These are phyloP conservation scores for Rhogogaster chlorosoma DNA, from an alignment of 2,888 invertebrate genomes.

Conservation along the genomic window DNA sequence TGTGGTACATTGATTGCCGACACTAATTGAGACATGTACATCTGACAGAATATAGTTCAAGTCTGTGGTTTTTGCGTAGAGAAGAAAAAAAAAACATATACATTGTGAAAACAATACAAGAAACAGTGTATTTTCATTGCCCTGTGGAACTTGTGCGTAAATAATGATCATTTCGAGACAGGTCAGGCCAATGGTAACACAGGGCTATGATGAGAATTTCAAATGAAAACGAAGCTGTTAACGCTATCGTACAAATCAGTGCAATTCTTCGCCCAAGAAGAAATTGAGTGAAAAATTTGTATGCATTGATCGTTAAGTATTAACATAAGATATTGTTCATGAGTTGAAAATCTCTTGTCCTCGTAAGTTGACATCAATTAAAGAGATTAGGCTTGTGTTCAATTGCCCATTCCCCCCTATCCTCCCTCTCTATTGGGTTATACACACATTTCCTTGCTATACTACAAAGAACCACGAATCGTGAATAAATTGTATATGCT, in stretches of 20 bases:
- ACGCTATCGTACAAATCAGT: constrained; percentile 35
- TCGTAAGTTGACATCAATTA: constrained; percentile 7
- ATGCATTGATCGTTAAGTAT: constrained; percentile 29
- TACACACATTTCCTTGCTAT: constrained; percentile 32
- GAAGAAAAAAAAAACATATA: not conserved
- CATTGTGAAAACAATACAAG: not conserved
- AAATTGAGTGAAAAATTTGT: constrained; percentile 16
- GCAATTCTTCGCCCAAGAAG: not conserved
- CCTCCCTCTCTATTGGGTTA: constrained; percentile 1
- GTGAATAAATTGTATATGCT: constrained; percentile 71
- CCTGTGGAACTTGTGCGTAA: constrained; percentile 13
- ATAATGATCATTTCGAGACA: constrained; percentile 8
- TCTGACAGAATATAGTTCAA: constrained; percentile 26
- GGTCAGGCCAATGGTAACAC: constrained; percentile 50
- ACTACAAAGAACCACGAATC: constrained; percentile 50
- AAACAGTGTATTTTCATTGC: constrained; percentile 33
- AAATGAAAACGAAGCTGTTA: constrained; percentile 55
- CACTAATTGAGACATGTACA: not conserved
- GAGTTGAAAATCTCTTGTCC: constrained; percentile 1
- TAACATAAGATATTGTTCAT: constrained; percentile 35
- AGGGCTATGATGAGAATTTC: constrained; percentile 49
- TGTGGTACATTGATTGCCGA: constrained; percentile 32
- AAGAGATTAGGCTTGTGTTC: constrained; percentile 1
- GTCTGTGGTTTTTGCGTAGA: not conserved
- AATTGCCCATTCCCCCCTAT: not conserved